Conservation (phyloP, 1,140 invertebrate genomes). For the Zophobas morio region DNA sequence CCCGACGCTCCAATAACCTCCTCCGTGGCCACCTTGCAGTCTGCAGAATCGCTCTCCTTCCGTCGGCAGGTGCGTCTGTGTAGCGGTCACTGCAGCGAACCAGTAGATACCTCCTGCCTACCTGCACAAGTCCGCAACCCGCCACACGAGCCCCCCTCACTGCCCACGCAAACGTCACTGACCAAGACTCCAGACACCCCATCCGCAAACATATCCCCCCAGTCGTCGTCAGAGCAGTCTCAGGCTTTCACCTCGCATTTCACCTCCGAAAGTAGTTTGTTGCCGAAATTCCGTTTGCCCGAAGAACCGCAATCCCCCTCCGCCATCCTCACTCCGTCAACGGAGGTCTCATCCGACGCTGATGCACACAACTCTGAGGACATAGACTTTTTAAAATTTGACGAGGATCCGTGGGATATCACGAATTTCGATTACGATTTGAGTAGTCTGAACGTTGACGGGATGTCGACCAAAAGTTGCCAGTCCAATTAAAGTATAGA, state of each 20-base stretch:
- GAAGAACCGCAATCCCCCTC: slow-evolving; percentile 70
- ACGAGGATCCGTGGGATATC: slow-evolving; percentile 65
- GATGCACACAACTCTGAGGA: slow-evolving; percentile 60
- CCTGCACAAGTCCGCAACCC: slow-evolving; percentile 48
- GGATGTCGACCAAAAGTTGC: slow-evolving; percentile 57
- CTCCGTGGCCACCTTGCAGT: slow-evolving; percentile 75
- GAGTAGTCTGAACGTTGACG: slow-evolving; percentile 61
- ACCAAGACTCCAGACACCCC: slow-evolving; percentile 64
- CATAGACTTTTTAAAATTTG: slow-evolving; percentile 61
- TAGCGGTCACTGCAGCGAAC: slow-evolving; percentile 63
- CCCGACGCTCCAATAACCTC: slow-evolving; percentile 75
- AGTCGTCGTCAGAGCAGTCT: slow-evolving; percentile 54
- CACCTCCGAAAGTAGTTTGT: slow-evolving; percentile 71
- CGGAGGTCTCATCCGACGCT: slow-evolving; percentile 59
- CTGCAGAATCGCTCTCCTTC: slow-evolving; percentile 72
- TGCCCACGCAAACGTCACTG: slow-evolving; percentile 42
- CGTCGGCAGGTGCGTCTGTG: slow-evolving; percentile 69
- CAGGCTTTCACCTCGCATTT: slow-evolving; percentile 74
- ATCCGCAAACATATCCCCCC: slow-evolving; percentile 61
- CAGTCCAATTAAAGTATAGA: slow-evolving; percentile 52
- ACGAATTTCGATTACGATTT: slow-evolving; percentile 66
- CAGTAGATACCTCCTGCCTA: slow-evolving; percentile 56
- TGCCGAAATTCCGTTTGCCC: slow-evolving; percentile 56
- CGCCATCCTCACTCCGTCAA: slow-evolving; percentile 72
- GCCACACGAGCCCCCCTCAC: slow-evolving; percentile 45